phyloP scores from a whole-genome alignment of 2,113 vertebrate genomes.

The Trachemys scripta region DNA sequence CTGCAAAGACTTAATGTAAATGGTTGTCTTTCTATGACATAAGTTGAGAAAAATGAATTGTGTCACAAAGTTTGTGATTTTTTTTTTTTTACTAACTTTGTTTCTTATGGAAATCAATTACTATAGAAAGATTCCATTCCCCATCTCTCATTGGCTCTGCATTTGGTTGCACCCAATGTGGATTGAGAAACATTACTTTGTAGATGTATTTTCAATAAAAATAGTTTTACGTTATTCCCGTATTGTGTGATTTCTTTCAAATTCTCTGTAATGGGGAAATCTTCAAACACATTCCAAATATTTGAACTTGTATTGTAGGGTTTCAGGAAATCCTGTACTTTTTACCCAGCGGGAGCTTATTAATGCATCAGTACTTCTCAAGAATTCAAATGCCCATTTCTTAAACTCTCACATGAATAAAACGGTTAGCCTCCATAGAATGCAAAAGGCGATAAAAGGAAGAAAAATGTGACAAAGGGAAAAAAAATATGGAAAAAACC shows the following conservation, averaged over 20 bases:
- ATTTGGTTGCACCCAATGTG: conserved; percentile 62
- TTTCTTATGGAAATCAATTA: conserved; percentile 80
- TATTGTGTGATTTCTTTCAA: conserved; percentile 54
- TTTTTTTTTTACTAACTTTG: conserved; percentile 82
- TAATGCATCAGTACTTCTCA: background rate
- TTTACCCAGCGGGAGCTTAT: background rate
- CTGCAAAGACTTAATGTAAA: conserved; percentile 74
- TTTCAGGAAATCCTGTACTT: background rate
- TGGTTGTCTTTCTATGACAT: conserved; percentile 68
- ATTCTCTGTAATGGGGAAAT: background rate
- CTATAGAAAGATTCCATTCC: conserved; percentile 70
- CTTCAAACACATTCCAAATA: background rate
- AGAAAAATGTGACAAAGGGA: background rate
- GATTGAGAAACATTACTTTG: conserved; percentile 81
- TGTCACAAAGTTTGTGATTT: conserved; percentile 68
- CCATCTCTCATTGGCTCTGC: conserved; percentile 66
- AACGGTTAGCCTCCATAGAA: background rate
- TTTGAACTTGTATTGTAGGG: background rate
- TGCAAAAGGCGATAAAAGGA: background rate
- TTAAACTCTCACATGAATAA: background rate
- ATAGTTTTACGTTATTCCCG: conserved; percentile 82
- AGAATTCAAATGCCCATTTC: background rate
- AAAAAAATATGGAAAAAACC: background rate
- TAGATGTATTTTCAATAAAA: conserved; percentile 89
- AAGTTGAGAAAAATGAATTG: conserved; percentile 69